Conservation (phyloP, 2,797 vertebrate species). For the Chloroceryle amazona region DNA sequence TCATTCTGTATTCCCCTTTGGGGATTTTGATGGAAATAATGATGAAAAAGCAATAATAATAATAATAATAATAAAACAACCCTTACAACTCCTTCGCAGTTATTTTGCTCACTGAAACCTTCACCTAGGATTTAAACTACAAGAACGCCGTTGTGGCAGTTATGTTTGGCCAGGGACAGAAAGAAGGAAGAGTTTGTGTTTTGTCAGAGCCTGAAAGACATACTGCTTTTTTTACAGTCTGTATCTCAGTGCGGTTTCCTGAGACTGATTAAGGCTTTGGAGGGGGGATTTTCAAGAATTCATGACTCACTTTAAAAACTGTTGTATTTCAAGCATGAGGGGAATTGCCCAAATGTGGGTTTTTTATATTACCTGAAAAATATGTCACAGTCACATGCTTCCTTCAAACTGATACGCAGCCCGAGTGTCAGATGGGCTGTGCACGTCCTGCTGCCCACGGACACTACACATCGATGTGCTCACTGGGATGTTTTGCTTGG, state of each 20-base stretch:
- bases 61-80: neutral
- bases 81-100: conserved; percentile 18
- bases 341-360: neutral
- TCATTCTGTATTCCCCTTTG: neutral
- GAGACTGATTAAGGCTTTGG: conserved; percentile 37
- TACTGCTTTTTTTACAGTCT: conserved; percentile 44
- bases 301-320: neutral
- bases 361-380: neutral
- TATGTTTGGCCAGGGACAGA: conserved; percentile 12
- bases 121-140: conserved; percentile 5
- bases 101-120: neutral
- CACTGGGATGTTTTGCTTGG: neutral
- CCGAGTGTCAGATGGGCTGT: neutral
- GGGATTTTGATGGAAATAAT: conserved; percentile 15
- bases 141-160: neutral
- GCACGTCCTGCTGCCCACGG: neutral
- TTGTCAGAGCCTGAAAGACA: conserved; percentile 19
- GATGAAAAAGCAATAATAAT: neutral
- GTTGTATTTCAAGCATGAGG: neutral
- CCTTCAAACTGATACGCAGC: neutral
- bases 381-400: neutral
- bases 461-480: neutral
- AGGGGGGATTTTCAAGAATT: neutral
- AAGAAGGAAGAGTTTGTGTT: conserved; percentile 49
- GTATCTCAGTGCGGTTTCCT: conserved; percentile 51